phyloP scores from a whole-genome alignment of 2,113 vertebrate genomes.

The Gymnobelideus leadbeateri region DNA sequence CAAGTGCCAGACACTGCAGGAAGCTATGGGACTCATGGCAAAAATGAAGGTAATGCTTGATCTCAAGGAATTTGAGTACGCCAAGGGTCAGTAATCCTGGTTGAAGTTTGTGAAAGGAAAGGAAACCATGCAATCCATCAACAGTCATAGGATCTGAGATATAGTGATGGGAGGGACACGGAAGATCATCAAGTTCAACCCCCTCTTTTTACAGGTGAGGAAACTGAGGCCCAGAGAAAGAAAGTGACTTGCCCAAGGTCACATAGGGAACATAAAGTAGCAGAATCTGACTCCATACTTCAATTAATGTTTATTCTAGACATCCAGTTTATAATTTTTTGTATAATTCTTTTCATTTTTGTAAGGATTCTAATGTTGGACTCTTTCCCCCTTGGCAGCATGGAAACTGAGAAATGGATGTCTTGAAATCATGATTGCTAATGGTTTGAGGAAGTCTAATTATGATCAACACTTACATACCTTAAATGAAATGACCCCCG shows the following conservation, averaged over 20 bases:
- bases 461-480: not conserved
- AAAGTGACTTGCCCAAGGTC: not conserved
- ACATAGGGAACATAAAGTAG: not conserved
- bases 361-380: constrained; percentile 57
- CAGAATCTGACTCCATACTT: not conserved
- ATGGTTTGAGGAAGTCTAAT: not conserved
- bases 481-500: not conserved
- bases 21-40: not conserved
- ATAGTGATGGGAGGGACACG: not conserved
- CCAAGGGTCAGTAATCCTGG: not conserved
- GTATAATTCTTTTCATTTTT: constrained; percentile 69
- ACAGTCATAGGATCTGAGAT: not conserved
- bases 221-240: not conserved
- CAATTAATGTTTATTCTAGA: constrained; percentile 67
- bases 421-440: not conserved
- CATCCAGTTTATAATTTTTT: constrained; percentile 13
- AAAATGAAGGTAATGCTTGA: not conserved
- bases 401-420: not conserved
- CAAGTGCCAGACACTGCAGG: not conserved
- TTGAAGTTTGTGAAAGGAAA: not conserved
- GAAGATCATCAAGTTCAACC: not conserved
- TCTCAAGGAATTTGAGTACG: not conserved
- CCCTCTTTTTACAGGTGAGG: not conserved
- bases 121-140: not conserved
- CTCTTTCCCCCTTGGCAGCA: constrained; percentile 10